phyloP scores from a whole-genome alignment of 2,113 vertebrate species.

The Hydrolagus affinis region DNA sequence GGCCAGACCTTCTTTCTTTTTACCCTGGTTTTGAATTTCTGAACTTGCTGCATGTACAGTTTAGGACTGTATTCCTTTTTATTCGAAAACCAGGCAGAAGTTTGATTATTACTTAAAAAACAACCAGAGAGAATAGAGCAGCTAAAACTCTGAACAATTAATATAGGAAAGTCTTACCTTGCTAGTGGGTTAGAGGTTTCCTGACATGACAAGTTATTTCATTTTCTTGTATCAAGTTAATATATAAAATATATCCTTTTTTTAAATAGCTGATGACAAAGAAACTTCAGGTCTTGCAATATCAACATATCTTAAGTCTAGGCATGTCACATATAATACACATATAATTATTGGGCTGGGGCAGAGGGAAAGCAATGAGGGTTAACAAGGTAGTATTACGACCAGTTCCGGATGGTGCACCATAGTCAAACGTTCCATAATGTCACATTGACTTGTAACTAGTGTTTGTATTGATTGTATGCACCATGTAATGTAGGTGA shows the following conservation, averaged over 20 bases:
- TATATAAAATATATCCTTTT: background rate
- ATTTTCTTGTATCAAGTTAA: background rate
- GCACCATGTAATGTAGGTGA: too few relatives aligned
- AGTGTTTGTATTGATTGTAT: too few relatives aligned
- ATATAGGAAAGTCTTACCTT: background rate
- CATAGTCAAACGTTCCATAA: background rate
- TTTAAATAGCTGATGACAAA: background rate
- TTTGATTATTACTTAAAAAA: background rate
- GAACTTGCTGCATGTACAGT: background rate
- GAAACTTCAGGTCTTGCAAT: background rate
- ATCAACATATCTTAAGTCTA: background rate
- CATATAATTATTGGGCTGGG: background rate
- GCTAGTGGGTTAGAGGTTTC: background rate
- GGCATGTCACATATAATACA: background rate
- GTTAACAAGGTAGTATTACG: background rate
- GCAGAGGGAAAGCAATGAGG: background rate
- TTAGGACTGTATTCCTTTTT: background rate
- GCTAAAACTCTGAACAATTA: background rate
- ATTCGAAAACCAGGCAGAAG: background rate
- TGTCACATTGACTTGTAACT: background rate
- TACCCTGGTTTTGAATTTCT: background rate
- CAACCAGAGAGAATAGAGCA: background rate
- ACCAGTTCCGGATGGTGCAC: background rate
- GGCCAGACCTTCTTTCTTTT: background rate
- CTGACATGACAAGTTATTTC: background rate